Evolutionary conservation across 1,140 invertebrate species (phyloP).

Genomic region (Trichomalopsis sarcophagae): DNA sequence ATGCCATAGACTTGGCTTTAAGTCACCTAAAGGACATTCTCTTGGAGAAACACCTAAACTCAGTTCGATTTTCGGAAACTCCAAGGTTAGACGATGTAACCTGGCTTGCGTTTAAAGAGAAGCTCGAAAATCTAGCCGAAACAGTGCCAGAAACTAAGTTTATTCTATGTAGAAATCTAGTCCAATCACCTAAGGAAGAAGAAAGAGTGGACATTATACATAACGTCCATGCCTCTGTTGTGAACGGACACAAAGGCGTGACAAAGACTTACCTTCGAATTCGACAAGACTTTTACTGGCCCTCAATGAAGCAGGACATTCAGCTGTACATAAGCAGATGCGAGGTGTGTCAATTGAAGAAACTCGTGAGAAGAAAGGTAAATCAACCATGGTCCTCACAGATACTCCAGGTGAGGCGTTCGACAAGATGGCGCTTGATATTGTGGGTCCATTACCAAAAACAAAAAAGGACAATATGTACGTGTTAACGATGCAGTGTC

Average conservation of each 20-base stretch:
- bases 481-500: conserved; percentile 27
- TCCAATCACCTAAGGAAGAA: neutral
- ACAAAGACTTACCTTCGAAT: neutral
- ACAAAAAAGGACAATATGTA: neutral
- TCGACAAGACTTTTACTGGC: conserved; percentile 1
- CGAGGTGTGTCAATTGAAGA: conserved; percentile 12
- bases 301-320: neutral
- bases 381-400: conserved; percentile 19
- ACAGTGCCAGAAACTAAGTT: neutral
- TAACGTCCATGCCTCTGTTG: neutral
- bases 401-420: conserved; percentile 33
- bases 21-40: neutral
- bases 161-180: neutral
- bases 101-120: neutral
- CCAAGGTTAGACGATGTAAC: neutral
- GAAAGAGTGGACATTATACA: neutral
- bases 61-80: neutral
- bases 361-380: conserved; percentile 21
- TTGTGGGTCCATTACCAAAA: neutral
- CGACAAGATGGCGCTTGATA: conserved; percentile 50
- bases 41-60: neutral
- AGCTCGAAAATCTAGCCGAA: neutral
- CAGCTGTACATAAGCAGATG: neutral
- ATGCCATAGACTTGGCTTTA: neutral
- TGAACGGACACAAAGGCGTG: conserved; percentile 4